Conservation (phyloP, 1,140 invertebrate genomes). For the Bombus fervidus region DNA sequence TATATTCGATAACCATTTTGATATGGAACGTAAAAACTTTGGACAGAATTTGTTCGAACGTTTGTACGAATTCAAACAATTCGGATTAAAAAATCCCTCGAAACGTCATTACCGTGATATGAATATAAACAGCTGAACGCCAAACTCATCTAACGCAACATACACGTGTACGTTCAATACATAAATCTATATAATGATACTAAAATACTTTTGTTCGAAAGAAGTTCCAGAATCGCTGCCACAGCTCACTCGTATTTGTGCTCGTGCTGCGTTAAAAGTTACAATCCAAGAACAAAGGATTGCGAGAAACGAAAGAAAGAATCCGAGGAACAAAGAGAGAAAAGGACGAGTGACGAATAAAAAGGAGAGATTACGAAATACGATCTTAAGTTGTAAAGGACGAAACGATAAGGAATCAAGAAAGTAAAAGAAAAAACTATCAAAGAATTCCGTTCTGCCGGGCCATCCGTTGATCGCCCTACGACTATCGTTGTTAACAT, state of each 20-base stretch:
- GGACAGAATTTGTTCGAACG: too few species aligned
- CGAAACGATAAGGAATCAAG: slow-evolving; percentile 1
- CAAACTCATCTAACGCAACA: too few species aligned
- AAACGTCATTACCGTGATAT: too few species aligned
- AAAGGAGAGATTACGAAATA: background rate
- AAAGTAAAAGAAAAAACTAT: slow-evolving; percentile 37
- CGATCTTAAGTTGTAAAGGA: background rate
- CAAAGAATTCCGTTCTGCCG: slow-evolving; percentile 69
- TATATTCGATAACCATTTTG: too few species aligned
- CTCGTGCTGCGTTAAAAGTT: background rate
- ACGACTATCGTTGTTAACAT: slow-evolving; percentile 74
- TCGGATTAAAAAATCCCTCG: too few species aligned
- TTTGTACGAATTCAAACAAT: too few species aligned
- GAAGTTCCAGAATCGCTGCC: background rate
- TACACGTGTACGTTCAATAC: too few species aligned
- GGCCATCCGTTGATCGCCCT: slow-evolving; percentile 5
- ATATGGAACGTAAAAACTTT: too few species aligned
- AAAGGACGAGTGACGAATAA: background rate
- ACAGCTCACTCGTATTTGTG: background rate
- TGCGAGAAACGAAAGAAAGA: background rate
- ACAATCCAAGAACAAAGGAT: background rate
- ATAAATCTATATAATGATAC: too few species aligned
- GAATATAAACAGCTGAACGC: too few species aligned
- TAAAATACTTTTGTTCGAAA: background rate
- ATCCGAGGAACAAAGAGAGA: background rate